These are phyloP conservation scores for Watsonalla binaria DNA, from an alignment of 2,888 invertebrate species.

Conservation along the genomic window DNA sequence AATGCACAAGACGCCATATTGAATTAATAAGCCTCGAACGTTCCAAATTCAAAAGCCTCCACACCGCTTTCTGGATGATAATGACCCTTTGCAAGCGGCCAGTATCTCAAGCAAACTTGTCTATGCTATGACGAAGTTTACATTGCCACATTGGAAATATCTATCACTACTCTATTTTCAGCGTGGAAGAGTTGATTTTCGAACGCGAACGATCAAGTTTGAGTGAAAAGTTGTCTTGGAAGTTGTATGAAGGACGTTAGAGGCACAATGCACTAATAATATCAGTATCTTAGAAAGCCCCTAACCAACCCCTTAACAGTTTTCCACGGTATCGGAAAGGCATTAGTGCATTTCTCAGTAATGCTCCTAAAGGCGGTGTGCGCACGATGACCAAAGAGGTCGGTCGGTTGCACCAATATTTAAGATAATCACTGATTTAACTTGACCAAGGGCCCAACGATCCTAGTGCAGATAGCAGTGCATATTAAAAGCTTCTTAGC, in stretches of 20 bases:
- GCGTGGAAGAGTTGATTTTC: constrained; percentile 24
- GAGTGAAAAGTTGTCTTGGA: constrained; percentile 17
- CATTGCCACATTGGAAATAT: constrained; percentile 1
- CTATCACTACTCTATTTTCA: constrained; percentile 2
- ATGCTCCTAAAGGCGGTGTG: constrained; percentile 73
- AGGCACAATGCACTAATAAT: constrained; percentile 75
- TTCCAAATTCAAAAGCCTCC: constrained; percentile 53
- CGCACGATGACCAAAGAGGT: constrained; percentile 63
- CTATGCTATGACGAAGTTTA: constrained; percentile 31
- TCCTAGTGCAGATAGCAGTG: too few species aligned
- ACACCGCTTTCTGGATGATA: constrained; percentile 56
- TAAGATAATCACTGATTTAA: constrained; percentile 2
- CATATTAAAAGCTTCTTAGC: too few species aligned
- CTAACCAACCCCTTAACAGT: constrained; percentile 78
- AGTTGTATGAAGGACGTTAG: constrained; percentile 50
- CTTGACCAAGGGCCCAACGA: too few species aligned
- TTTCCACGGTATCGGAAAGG: constrained; percentile 70
- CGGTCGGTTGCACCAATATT: constrained; percentile 26
- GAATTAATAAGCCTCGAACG: constrained; percentile 52
- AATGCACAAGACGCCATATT: constrained; percentile 42
- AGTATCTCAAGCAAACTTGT: constrained; percentile 65
- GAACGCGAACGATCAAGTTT: constrained; percentile 6
- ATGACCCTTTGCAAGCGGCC: constrained; percentile 59
- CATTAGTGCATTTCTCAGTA: constrained; percentile 77
- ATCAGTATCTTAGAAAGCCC: constrained; percentile 76